Conservation (phyloP, 92 coral and sea anemone genomes). For the Bergia puertoricense region DNA sequence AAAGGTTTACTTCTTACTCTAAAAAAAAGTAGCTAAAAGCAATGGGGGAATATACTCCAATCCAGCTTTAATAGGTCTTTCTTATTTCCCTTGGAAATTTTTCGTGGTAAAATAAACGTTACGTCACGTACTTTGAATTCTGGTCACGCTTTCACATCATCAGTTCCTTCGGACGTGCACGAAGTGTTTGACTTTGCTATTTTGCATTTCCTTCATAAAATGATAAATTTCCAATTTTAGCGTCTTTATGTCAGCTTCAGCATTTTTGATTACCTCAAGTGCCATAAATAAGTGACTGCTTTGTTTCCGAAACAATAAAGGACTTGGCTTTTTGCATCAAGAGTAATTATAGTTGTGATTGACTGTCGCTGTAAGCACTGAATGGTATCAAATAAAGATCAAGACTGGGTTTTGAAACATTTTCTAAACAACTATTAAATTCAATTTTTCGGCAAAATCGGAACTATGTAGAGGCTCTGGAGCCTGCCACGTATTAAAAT, state of each 20-base stretch:
- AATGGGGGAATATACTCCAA: too few relatives aligned
- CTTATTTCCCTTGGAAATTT: too few relatives aligned
- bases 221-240: constrained; percentile 22
- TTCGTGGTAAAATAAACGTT: not conserved
- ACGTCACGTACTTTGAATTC: not conserved
- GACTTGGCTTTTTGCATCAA: not conserved
- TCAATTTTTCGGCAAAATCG: not conserved
- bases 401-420: not conserved
- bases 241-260: constrained; percentile 26
- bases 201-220: constrained; percentile 22
- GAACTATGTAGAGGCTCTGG: not conserved
- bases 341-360: constrained; percentile 10
- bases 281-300: constrained; percentile 19
- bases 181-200: not conserved
- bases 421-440: not conserved
- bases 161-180: not conserved
- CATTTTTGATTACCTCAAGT: not conserved
- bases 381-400: not conserved
- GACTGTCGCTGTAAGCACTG: constrained; percentile 10
- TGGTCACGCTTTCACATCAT: not conserved
- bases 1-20: too few relatives aligned
- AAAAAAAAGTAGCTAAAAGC: too few relatives aligned
- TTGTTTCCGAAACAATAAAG: constrained; percentile 16
- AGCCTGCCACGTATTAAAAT: not conserved
- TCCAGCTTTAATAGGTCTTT: not conserved